Evolutionary conservation across 2,113 vertebrate genomes (phyloP), one percentile per base, ranked within the genome.

Genomic region (Pelobates fuscus): DNA sequence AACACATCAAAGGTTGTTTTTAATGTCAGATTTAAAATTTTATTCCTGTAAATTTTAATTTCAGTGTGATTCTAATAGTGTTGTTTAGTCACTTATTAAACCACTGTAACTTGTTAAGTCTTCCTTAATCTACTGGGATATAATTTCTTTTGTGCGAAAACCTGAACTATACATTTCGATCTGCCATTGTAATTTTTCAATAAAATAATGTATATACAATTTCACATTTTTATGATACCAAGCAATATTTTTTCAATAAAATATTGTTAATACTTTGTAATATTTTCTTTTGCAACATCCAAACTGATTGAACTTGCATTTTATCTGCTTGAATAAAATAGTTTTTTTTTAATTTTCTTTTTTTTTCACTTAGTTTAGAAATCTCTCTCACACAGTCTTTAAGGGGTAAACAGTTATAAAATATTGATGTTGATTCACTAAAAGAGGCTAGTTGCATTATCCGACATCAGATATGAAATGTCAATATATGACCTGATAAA

Each of bases 221-320:
- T 82, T 87, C 83, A 80, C 84, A 77, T 81, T 85, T 87, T 89
- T 80, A 86, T 80, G 79, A 86, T 78, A 79, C 68, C 74, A 80
- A 89, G 85, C 86, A 86, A 84, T 88, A 87, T 86, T 71, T 85
- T 89, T 92, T 89, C 86, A 86, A 89, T 88, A 89, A 87, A 85
- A 85, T 84, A 84, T 81, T 83, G 78, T 89, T 82, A 83, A 82
- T 82, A 79, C 79, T 88, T 86, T 82, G 57, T 87, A 89, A 83
- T 81, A 79, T 90, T 90, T 52, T 83, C 89, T 88, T 86, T 74
- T 79, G 85, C 80, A 27, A 80, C 77, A 79, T 77, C 66, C 49
- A 85, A 87, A 55, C 79, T 85, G 78, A 46, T 67, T 77, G 52
- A 52, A 25, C 30, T 55, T 78, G 37, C 7, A 15, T 60, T 67